Conservation (phyloP, 92 coral and sea anemone species). For the Scolanthus callimorphus region DNA sequence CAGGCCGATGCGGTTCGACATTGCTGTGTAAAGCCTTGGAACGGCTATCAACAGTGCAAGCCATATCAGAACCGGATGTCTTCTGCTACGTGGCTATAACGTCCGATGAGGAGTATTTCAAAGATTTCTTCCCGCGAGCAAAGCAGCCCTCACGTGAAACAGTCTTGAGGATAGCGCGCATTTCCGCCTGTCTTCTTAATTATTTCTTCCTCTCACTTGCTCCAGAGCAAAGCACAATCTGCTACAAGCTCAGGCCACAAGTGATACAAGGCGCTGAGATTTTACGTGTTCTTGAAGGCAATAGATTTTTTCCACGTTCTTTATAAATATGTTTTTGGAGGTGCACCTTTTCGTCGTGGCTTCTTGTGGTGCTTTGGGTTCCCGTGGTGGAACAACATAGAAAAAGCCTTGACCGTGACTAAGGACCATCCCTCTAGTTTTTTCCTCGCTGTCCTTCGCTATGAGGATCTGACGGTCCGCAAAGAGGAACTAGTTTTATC, state of each 20-base stretch:
- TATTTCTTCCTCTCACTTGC: background rate
- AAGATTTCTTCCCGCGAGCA: background rate
- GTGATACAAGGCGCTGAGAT: background rate
- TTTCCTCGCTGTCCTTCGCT: too few relatives aligned
- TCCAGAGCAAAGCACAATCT: background rate
- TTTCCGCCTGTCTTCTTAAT: background rate
- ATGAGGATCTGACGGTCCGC: too few relatives aligned
- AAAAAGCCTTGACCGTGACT: too few relatives aligned
- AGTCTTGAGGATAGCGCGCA: background rate
- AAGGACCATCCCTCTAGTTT: too few relatives aligned
- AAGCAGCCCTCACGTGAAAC: background rate
- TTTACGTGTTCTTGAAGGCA: too few relatives aligned
- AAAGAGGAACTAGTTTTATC: too few relatives aligned
- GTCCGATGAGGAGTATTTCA: too few relatives aligned
- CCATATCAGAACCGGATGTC: background rate
- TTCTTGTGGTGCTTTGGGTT: too few relatives aligned
- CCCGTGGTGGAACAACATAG: too few relatives aligned
- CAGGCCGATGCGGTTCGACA: constrained; percentile 4
- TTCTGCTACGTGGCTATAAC: background rate
- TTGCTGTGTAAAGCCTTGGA: constrained; percentile 1
- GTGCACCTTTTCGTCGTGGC: background rate
- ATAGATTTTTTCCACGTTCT: too few relatives aligned
- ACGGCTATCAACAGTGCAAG: background rate
- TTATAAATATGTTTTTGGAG: too few relatives aligned
- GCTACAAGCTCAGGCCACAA: background rate